These are phyloP conservation scores for Lynx canadensis DNA, from an alignment of 2,113 vertebrate genomes.

Conservation along the genomic window DNA sequence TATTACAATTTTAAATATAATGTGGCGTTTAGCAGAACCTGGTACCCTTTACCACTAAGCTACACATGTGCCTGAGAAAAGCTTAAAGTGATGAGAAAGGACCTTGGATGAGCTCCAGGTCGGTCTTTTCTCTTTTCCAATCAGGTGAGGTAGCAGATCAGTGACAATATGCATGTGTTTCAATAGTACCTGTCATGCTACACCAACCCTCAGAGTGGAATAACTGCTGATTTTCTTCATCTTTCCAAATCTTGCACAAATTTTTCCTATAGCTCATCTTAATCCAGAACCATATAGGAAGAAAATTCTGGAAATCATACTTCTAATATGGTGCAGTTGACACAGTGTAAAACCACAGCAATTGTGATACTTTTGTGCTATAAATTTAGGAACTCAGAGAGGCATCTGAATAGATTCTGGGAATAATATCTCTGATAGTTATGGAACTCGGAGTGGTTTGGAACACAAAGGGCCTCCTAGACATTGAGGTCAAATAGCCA, in stretches of 20 bases:
- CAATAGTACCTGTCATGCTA: too few species aligned
- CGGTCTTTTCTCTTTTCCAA: not conserved
- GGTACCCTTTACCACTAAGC: not conserved
- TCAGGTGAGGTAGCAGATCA: not conserved
- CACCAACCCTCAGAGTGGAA: not conserved
- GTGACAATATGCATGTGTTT: not conserved
- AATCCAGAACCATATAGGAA: not conserved
- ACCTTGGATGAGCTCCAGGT: not conserved
- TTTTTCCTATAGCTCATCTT: not conserved
- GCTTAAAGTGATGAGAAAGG: not conserved
- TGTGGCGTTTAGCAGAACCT: not conserved
- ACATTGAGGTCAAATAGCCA: not conserved
- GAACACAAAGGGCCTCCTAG: not conserved
- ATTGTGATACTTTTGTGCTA: not conserved
- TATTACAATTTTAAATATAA: too few species aligned
- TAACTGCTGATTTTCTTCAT: not conserved
- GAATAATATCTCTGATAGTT: not conserved
- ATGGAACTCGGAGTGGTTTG: not conserved
- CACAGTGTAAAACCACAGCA: not conserved
- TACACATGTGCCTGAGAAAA: not conserved
- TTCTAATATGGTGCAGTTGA: not conserved
- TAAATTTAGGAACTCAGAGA: not conserved
- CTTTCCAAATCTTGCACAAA: not conserved
- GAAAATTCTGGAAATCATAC: not conserved
- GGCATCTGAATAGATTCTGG: not conserved